Base-by-base conservation (phyloP, 2,113 vertebrate genomes). In the Mus spicilegus region DNA sequence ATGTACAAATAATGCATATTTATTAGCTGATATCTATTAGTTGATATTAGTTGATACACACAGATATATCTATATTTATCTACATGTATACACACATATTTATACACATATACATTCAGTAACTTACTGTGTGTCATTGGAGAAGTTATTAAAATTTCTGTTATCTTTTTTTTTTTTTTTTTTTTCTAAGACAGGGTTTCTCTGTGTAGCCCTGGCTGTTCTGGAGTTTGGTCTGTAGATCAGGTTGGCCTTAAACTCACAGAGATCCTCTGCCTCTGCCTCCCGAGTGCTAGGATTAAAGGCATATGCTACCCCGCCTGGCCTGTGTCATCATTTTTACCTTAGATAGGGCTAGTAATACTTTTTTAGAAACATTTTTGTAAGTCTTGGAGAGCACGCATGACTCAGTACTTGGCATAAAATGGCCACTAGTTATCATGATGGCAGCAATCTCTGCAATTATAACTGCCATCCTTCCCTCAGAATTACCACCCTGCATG, bases 131-230 rank as follows among this genome's bases (percentile, higher is more conserved):
- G 24, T 77, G 51, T 19, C 24, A n/a, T 20, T 63, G 28, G 94
- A 14, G 8, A 90, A 73, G 10, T 93, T 56, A 87, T 56, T 86
- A 90, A 80, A 95, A 93, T 81, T 78, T 90, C 56, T 49, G 26
- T 61, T 84, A 17, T 77, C 7, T 49, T 28, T 39, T 78, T 56
- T 33, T n/a, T n/a, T 56, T 33, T n/a, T n/a, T n/a, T n/a, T 1
- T 6, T 56, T 56, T 39, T n/a, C 58, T 24, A 39, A 84, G 80
- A 84, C n/a, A 82, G 80, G n/a, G 8, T 84, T 63, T 84, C n/a
- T 58, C 78, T 84, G 24, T 84, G 36, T 63, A 63, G 81, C 56
- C 56, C n/a, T 63, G 54, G 33, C 5, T 81, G 33, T 81, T 36
- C 78, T 84, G 7, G 81, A 39, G 61, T 39, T 63, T 14, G 16